A percentile compares a stretch with the other conserved stretches of the same genome.
phyloP scores from a whole-genome alignment of 2,797 vertebrate species.

The Sebastes nivosus region DNA sequence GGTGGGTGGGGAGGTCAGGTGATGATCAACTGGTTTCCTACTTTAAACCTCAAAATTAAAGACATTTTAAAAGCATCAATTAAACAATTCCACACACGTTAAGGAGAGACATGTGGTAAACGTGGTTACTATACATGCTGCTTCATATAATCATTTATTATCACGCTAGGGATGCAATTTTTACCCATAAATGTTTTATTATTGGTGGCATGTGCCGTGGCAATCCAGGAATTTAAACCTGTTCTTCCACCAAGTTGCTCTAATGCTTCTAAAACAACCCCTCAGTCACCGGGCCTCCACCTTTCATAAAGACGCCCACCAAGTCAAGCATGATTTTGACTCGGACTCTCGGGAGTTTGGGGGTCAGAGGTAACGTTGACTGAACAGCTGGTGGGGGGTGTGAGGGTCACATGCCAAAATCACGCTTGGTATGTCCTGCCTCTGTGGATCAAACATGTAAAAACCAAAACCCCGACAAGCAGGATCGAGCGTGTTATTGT shows the following conservation, averaged over 20 bases:
- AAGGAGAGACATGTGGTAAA: too few relatives aligned
- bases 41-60: background rate
- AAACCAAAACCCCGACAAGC: constrained; percentile 33
- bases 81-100: too few relatives aligned
- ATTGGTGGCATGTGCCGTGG: background rate
- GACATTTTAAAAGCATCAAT: background rate
- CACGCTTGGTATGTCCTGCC: constrained; percentile 44
- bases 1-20: background rate
- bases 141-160: background rate
- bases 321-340: constrained; percentile 36
- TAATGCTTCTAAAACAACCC: constrained; percentile 7
- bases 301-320: constrained; percentile 16
- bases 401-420: constrained; percentile 56
- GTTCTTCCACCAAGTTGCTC: constrained; percentile 12
- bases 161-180: background rate
- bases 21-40: background rate
- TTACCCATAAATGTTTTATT: background rate
- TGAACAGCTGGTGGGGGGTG: constrained; percentile 48
- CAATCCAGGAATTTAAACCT: constrained; percentile 18
- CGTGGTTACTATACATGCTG: background rate
- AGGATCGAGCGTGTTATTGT: constrained; percentile 32
- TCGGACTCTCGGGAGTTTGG: constrained; percentile 11
- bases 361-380: constrained; percentile 27
- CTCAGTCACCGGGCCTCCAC: background rate
- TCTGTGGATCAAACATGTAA: constrained; percentile 50